Conservation (phyloP, 2,797 vertebrate species). For the Corythornis leucogaster region DNA sequence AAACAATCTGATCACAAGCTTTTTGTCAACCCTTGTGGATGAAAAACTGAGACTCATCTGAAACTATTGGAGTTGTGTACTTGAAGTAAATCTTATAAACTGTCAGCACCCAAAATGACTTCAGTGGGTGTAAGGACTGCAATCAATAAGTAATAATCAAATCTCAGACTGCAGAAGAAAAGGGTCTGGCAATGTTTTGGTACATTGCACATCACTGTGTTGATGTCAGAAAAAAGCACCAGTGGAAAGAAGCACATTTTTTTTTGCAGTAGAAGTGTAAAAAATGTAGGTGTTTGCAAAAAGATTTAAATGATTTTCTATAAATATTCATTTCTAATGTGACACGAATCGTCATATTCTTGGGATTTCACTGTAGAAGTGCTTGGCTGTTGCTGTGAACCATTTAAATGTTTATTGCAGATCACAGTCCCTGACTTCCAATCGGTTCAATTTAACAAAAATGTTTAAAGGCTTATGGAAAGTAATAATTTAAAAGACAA, state of each 20-base stretch:
- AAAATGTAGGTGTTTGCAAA: neutral
- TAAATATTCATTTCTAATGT: neutral
- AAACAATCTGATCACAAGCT: rapidly evolving
- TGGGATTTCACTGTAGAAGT: neutral
- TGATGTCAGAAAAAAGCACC: neutral
- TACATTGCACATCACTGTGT: rapidly evolving
- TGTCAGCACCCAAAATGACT: neutral
- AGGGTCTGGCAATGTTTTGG: neutral
- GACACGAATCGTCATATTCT: neutral
- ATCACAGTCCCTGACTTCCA: neutral
- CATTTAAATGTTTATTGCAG: neutral
- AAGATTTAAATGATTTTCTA: neutral
- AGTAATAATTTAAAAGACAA: neutral
- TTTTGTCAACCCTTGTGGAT: neutral
- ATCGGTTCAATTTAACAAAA: neutral
- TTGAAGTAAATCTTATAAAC: neutral
- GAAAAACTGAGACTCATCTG: neutral
- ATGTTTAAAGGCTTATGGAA: neutral
- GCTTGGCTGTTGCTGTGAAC: neutral
- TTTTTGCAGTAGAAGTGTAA: neutral
- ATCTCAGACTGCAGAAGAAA: neutral
- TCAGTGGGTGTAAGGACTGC: neutral
- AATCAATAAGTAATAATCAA: neutral
- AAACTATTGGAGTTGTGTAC: neutral
- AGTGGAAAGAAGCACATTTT: neutral